Evolutionary conservation across 2,113 vertebrate species (phyloP).

Genomic region (Coracopsis vasa): DNA sequence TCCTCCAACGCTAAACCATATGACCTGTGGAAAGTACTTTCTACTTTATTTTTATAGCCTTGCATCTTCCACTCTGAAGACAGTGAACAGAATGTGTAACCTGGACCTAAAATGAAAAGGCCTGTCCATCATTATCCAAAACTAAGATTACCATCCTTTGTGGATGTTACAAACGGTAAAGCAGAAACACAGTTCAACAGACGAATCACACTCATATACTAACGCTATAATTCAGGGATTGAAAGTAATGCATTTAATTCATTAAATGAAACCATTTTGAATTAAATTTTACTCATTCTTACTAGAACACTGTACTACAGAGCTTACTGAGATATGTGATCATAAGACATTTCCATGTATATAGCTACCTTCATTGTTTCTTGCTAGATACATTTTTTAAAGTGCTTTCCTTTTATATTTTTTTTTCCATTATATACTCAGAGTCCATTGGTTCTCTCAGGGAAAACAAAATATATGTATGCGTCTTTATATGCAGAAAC

Average conservation of each 20-base stretch:
- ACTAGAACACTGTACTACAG: background rate
- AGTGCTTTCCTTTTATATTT: rapidly evolving
- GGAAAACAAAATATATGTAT: background rate
- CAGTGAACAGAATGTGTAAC: background rate
- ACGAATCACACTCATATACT: background rate
- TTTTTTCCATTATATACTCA: background rate
- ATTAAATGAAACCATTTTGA: background rate
- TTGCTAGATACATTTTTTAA: background rate
- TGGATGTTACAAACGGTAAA: background rate
- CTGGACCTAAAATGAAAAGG: background rate
- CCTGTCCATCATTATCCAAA: background rate
- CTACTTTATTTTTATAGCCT: background rate
- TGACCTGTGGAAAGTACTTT: background rate
- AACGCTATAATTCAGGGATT: background rate
- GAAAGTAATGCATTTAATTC: background rate
- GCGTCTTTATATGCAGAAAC: background rate
- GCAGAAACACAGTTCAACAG: background rate
- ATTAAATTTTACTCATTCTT: background rate
- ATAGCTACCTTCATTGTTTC: background rate
- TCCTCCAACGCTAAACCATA: background rate
- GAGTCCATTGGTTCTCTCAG: background rate
- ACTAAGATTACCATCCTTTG: background rate
- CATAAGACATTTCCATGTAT: background rate
- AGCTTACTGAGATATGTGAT: background rate
- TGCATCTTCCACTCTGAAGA: background rate